Percentiles rank a stretch among this genome's conserved stretches.
These are phyloP conservation scores for Gymnocypris eckloni DNA, from an alignment of 2,797 vertebrate genomes.

Conservation along the genomic window DNA sequence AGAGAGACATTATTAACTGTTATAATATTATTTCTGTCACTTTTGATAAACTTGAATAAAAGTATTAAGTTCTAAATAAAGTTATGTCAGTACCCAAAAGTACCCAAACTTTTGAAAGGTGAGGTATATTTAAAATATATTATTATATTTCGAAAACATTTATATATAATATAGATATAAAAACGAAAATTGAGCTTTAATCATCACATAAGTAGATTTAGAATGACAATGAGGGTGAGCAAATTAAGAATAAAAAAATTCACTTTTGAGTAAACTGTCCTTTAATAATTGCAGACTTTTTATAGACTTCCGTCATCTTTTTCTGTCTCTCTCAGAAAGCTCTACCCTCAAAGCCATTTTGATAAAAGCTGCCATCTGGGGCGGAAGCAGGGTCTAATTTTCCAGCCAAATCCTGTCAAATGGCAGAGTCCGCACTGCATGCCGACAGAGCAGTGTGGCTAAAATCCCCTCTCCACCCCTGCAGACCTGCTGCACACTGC, in stretches of 20 bases:
- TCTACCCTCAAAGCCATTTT: constrained; percentile 52
- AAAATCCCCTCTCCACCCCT: constrained; percentile 40
- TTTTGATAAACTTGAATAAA: background rate
- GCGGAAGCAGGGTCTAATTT: constrained; percentile 55
- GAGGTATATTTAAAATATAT: background rate
- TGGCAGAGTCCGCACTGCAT: constrained; percentile 34
- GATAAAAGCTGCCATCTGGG: constrained; percentile 58
- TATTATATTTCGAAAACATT: no score
- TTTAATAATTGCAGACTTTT: constrained; percentile 12
- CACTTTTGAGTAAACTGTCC: background rate
- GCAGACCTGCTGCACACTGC: constrained; percentile 13
- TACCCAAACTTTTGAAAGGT: no score
- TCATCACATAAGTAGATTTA: background rate
- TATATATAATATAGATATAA: no score
- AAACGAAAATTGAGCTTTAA: background rate
- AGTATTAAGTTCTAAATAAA: background rate
- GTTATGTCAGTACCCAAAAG: no score
- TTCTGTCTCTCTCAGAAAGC: constrained; percentile 42
- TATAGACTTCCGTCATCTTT: constrained; percentile 12
- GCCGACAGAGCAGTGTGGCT: constrained; percentile 33
- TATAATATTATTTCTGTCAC: no score
- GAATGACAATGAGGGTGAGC: background rate
- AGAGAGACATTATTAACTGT: no score
- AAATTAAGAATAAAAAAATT: background rate
- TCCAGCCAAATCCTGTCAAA: constrained; percentile 60